Percentiles rank a stretch among this genome's conserved stretches.
These are phyloP conservation scores for Empidonax alnorum DNA, from an alignment of 2,113 vertebrate species.

Conservation along the genomic window DNA sequence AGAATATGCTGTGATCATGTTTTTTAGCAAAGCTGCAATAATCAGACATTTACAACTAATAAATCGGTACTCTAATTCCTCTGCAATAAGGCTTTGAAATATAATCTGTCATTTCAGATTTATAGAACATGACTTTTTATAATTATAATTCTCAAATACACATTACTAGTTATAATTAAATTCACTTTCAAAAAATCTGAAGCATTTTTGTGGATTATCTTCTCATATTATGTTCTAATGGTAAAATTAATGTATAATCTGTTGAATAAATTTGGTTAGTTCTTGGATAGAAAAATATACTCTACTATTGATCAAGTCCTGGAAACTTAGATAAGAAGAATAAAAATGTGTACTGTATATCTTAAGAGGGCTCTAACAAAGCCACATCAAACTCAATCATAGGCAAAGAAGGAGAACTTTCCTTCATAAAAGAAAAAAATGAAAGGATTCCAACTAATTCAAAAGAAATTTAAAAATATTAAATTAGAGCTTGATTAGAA, in stretches of 20 bases:
- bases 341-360: slow-evolving; percentile 49
- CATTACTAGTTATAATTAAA: slow-evolving; percentile 79
- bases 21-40: slow-evolving; percentile 79
- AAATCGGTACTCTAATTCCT: slow-evolving; percentile 79
- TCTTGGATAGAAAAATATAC: slow-evolving; percentile 58
- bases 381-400: slow-evolving; percentile 42
- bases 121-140: slow-evolving; percentile 78
- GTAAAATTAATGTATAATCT: slow-evolving; percentile 78
- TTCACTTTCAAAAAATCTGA: slow-evolving; percentile 79
- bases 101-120: slow-evolving; percentile 81
- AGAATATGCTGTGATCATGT: slow-evolving; percentile 68
- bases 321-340: slow-evolving; percentile 65
- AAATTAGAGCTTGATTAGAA: slow-evolving; percentile 57
- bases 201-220: slow-evolving; percentile 77
- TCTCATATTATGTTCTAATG: slow-evolving; percentile 65
- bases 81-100: slow-evolving; percentile 80
- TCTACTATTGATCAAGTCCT: slow-evolving; percentile 64
- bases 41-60: slow-evolving; percentile 82
- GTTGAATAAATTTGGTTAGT: slow-evolving; percentile 71
- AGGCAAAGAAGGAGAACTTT: slow-evolving; percentile 28
- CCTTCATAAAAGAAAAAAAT: slow-evolving; percentile 25
- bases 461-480: slow-evolving; percentile 50
- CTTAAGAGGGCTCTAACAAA: slow-evolving; percentile 46
- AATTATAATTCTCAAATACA: slow-evolving; percentile 78
- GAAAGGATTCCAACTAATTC: slow-evolving; percentile 30